Percentiles rank a stretch among this genome's conserved stretches.
Conservation (phyloP, 2,113 vertebrate genomes). For the Chamaetylas fuelleborni region DNA sequence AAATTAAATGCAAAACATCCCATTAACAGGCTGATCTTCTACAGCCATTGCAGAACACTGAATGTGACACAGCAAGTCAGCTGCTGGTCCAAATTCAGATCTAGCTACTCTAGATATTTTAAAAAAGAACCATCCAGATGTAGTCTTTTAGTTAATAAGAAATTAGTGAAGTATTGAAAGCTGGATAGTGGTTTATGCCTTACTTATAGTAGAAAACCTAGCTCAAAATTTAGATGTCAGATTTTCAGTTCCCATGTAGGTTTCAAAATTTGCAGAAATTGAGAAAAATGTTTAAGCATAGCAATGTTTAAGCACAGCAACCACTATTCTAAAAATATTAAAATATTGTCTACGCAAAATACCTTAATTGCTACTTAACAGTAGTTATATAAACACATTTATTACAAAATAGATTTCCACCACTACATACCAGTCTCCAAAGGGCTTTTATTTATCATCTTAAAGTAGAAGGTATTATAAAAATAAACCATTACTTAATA, state of each 20-base stretch:
- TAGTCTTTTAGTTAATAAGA: not conserved
- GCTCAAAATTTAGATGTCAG: not conserved
- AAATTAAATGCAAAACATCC: not conserved
- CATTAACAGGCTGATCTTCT: not conserved
- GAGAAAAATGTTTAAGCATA: not conserved
- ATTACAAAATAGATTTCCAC: not conserved
- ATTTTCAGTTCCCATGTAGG: not conserved
- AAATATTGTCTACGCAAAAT: not conserved
- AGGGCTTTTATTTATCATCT: conserved; percentile 19
- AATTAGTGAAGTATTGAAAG: not conserved
- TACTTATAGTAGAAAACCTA: not conserved
- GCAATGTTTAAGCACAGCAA: not conserved
- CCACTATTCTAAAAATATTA: not conserved
- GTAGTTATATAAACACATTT: not conserved
- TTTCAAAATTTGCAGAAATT: not conserved
- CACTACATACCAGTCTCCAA: not conserved
- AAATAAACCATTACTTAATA: conserved; percentile 20
- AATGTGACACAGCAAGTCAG: not conserved
- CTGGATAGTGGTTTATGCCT: not conserved
- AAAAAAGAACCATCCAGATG: not conserved
- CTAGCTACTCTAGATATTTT: not conserved
- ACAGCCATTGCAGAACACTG: not conserved
- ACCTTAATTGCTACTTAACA: not conserved
- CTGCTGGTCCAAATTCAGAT: not conserved
- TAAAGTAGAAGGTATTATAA: not conserved